Evolutionary conservation across 2,888 invertebrate species (phyloP).

Genomic region (Adelognathus sp.): DNA sequence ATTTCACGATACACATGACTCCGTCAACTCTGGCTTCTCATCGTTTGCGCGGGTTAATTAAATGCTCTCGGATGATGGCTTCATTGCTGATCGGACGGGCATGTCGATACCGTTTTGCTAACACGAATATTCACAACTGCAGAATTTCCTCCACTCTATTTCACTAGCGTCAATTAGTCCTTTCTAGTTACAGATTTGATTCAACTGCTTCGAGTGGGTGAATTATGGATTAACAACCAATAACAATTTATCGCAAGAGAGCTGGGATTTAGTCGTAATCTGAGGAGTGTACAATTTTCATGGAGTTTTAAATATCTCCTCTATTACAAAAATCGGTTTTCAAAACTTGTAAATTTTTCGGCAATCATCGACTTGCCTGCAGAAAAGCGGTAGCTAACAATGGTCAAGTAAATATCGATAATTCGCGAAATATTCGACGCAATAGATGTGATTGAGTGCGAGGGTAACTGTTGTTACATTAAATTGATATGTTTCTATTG

Average conservation of each 20-base stretch:
- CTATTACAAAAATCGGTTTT: too few relatives aligned
- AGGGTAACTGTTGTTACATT: neutral
- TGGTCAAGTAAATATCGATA: neutral
- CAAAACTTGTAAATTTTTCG: too few relatives aligned
- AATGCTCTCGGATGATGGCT: neutral
- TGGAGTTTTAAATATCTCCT: too few relatives aligned
- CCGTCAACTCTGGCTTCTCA: neutral
- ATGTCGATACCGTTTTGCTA: neutral
- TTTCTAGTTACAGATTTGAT: neutral
- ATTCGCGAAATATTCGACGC: neutral
- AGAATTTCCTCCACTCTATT: neutral
- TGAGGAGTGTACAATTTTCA: too few relatives aligned
- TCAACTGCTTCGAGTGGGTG: neutral
- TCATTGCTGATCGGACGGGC: neutral
- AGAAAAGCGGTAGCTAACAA: too few relatives aligned
- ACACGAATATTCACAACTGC: too few relatives aligned
- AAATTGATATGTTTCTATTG: neutral
- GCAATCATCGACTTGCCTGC: too few relatives aligned
- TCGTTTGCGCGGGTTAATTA: neutral
- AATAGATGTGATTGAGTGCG: neutral
- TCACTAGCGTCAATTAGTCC: neutral
- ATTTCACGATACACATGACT: neutral
- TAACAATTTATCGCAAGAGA: neutral
- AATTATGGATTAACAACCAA: neutral
- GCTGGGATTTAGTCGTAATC: neutral